Percentiles rank a stretch among this genome's conserved stretches.
Conservation (phyloP, 1,140 invertebrate species). For the Pantala flavescens region DNA sequence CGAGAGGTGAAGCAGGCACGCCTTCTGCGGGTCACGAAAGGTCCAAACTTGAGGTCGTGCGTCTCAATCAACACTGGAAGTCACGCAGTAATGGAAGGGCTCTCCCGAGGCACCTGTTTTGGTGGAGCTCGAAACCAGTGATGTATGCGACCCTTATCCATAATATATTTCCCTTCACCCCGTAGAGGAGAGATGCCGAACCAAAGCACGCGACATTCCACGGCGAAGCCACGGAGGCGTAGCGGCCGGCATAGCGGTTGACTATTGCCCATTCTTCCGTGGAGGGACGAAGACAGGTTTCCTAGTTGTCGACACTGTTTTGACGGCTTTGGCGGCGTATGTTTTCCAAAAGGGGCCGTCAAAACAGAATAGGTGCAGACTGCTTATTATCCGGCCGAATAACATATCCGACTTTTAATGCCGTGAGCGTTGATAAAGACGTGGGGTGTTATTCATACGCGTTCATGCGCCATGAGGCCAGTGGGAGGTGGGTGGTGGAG, state of each 20-base stretch:
- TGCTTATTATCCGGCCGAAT: background rate
- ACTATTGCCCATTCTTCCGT: background rate
- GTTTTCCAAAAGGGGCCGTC: background rate
- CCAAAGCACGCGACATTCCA: conserved; percentile 7
- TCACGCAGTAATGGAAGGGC: background rate
- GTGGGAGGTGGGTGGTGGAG: no score
- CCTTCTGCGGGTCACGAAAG: background rate
- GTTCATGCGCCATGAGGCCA: no score
- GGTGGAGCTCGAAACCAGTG: background rate
- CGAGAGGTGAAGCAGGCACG: background rate
- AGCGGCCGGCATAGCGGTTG: background rate
- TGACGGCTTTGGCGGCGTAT: background rate
- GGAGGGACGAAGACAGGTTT: background rate
- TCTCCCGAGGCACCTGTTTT: background rate
- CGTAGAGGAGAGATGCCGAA: background rate
- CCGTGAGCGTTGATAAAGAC: background rate
- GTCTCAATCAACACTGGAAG: background rate
- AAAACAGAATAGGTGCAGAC: background rate
- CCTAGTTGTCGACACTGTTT: background rate
- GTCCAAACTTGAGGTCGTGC: background rate
- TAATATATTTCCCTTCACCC: background rate
- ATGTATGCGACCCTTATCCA: background rate
- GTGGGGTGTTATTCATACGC: background rate
- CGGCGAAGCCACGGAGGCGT: background rate
- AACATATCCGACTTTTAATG: background rate